Percentiles rank a stretch among this genome's conserved stretches.
Conservation (phyloP, 2,888 invertebrate species). For the Melieria crassipennis region DNA sequence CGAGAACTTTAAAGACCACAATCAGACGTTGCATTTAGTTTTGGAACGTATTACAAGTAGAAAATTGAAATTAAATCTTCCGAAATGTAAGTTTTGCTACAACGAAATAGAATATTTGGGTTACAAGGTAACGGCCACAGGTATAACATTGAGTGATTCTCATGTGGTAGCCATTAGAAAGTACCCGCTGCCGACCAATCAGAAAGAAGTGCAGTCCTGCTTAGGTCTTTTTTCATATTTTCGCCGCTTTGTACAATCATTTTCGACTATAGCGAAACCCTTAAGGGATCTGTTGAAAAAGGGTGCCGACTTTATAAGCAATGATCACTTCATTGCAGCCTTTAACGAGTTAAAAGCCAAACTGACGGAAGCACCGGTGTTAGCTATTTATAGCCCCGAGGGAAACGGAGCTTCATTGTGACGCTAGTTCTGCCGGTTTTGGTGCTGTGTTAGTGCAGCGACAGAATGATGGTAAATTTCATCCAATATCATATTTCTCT, state of each 20-base stretch:
- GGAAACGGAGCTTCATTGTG: constrained; percentile 53
- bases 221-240: constrained; percentile 17
- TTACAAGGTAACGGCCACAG: too few species aligned
- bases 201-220: constrained; percentile 1
- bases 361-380: constrained; percentile 41
- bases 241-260: constrained; percentile 18
- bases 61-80: too few species aligned
- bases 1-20: too few species aligned
- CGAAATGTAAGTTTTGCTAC: too few species aligned
- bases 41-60: too few species aligned
- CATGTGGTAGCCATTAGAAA: neutral
- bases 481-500: constrained; percentile 56
- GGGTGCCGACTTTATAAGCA: neutral
- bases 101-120: too few species aligned
- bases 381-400: constrained; percentile 38
- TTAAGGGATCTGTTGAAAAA: constrained; percentile 1
- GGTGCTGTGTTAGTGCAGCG: constrained; percentile 52
- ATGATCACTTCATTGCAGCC: neutral
- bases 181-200: constrained; percentile 5
- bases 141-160: too few species aligned
- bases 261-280: constrained; percentile 14
- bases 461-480: constrained; percentile 45
- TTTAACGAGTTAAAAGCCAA: neutral
- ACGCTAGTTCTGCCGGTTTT: constrained; percentile 50
- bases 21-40: too few species aligned